Evolutionary conservation across 2,888 invertebrate genomes (phyloP).

Genomic region (Thera obeliscata): DNA sequence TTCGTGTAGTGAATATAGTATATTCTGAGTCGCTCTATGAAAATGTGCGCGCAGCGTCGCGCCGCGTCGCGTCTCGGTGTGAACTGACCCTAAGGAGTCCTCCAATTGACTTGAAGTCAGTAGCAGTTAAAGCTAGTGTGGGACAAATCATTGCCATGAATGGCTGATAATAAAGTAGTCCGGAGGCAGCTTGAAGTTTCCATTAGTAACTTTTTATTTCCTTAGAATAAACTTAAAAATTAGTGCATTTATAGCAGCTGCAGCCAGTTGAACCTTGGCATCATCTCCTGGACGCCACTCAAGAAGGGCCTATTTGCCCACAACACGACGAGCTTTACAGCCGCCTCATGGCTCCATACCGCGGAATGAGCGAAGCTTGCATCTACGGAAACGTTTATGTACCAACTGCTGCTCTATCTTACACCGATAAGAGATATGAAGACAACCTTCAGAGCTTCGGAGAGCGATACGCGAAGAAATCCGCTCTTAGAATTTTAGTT

Average conservation of each 20-base stretch:
- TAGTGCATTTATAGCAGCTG: not conserved
- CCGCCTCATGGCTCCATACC: constrained; percentile 30
- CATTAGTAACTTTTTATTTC: too few relatives aligned
- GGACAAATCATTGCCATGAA: too few relatives aligned
- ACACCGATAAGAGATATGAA: not conserved
- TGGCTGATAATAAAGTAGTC: too few relatives aligned
- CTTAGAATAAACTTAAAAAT: not conserved
- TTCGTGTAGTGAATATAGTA: too few relatives aligned
- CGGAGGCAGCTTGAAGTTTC: too few relatives aligned
- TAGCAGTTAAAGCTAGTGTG: too few relatives aligned
- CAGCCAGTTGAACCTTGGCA: not conserved
- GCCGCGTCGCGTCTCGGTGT: too few relatives aligned
- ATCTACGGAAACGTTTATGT: constrained; percentile 33
- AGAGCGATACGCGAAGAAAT: constrained; percentile 1
- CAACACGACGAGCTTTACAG: constrained; percentile 63
- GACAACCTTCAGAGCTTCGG: constrained; percentile 1
- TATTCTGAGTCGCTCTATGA: too few relatives aligned
- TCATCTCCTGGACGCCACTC: constrained; percentile 21
- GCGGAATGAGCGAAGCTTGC: constrained; percentile 44
- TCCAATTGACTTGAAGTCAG: too few relatives aligned
- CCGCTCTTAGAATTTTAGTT: constrained; percentile 64
- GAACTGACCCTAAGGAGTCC: too few relatives aligned
- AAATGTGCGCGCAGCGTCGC: too few relatives aligned
- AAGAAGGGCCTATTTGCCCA: constrained; percentile 80
- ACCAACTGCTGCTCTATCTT: not conserved